Evolutionary conservation across 2,888 invertebrate species (phyloP).

Genomic region (Ramazzottius varieornatus): DNA sequence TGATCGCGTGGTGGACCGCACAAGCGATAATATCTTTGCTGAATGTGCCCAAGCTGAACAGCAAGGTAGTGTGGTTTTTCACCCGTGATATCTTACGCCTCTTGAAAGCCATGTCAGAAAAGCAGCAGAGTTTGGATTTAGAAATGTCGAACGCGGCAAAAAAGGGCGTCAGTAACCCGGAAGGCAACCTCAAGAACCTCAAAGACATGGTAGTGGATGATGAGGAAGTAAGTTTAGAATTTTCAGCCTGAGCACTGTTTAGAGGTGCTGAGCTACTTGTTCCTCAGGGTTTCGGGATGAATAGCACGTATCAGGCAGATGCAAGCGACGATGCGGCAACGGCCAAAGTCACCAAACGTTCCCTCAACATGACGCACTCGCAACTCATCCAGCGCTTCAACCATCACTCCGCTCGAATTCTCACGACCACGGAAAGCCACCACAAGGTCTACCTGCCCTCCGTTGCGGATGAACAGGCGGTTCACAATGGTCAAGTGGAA

Average conservation of each 20-base stretch:
- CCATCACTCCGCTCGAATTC: conserved; percentile 23
- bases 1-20: conserved; percentile 54
- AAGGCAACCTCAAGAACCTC: neutral
- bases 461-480: neutral
- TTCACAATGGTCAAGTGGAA: neutral
- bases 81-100: too few relatives aligned
- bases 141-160: neutral
- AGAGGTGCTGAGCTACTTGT: conserved; percentile 4
- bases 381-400: conserved; percentile 22
- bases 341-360: neutral
- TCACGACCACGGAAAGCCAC: neutral
- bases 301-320: conserved; percentile 6
- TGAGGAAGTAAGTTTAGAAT: neutral
- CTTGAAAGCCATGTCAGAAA: too few relatives aligned
- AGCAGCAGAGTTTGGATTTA: too few relatives aligned
- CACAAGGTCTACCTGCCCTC: neutral
- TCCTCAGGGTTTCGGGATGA: conserved; percentile 6
- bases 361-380: conserved; percentile 3
- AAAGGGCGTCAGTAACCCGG: neutral
- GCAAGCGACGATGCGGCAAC: neutral
- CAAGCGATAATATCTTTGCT: conserved; percentile 73
- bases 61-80: conserved; percentile 28
- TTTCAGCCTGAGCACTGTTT: neutral
- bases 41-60: conserved; percentile 94
- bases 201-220: neutral